Evolutionary conservation across 1,140 invertebrate genomes (phyloP).

Genomic region (Scaptomyza hsui): DNA sequence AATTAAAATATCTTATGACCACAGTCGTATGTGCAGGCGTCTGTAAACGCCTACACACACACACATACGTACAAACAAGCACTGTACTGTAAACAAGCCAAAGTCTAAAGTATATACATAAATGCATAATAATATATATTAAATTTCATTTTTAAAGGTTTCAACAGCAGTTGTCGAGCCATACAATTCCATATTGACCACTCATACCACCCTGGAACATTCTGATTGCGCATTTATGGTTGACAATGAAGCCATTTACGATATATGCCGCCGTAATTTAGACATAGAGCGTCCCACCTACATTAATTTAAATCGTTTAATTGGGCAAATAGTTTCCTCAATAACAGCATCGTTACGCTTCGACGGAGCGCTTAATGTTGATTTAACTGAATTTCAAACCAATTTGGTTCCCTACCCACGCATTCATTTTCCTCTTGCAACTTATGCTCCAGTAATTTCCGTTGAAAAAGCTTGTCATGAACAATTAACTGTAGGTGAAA

Average conservation of each 20-base stretch:
- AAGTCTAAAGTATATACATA: neutral
- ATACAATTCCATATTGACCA: slow-evolving; percentile 92
- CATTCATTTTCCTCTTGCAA: slow-evolving; percentile 92
- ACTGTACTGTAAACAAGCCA: too few relatives aligned
- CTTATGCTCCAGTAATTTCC: slow-evolving; percentile 91
- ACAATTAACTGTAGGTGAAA: slow-evolving; percentile 90
- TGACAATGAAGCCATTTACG: slow-evolving; percentile 95
- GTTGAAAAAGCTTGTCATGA: slow-evolving; percentile 93
- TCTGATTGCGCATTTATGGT: slow-evolving; percentile 94
- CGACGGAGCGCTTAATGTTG: slow-evolving; percentile 94
- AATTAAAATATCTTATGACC: too few relatives aligned
- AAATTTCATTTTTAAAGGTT: slow-evolving; percentile 82
- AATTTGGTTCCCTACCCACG: slow-evolving; percentile 93
- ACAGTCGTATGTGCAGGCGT: too few relatives aligned
- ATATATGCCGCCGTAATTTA: slow-evolving; percentile 94
- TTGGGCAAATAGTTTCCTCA: slow-evolving; percentile 93
- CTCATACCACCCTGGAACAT: slow-evolving; percentile 92
- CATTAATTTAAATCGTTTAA: slow-evolving; percentile 91
- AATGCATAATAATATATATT: neutral
- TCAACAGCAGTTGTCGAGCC: slow-evolving; percentile 94
- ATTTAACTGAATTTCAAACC: slow-evolving; percentile 95
- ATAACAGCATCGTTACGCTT: slow-evolving; percentile 94
- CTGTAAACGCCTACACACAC: too few relatives aligned
- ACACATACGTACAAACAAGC: too few relatives aligned
- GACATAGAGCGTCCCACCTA: slow-evolving; percentile 94